Percentiles rank a stretch among this genome's conserved stretches.
These are phyloP conservation scores for Urocitellus parryii DNA, from an alignment of 2,113 vertebrate genomes.

Conservation along the genomic window DNA sequence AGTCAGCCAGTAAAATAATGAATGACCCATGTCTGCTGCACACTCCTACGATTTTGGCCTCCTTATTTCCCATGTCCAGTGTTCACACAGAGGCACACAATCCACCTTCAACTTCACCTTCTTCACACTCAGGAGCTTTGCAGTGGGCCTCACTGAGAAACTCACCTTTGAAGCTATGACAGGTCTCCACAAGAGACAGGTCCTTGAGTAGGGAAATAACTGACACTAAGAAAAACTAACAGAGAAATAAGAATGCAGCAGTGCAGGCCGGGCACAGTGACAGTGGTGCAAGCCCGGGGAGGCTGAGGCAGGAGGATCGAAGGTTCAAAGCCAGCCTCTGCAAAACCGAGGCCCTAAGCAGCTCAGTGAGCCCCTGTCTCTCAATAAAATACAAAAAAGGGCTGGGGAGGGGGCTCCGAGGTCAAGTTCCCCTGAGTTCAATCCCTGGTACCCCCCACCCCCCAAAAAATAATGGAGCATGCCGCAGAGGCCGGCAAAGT, in stretches of 20 bases:
- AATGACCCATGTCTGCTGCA: constrained; percentile 15
- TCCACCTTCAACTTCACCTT: neutral
- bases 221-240: neutral
- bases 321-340: no score
- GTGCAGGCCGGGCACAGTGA: no score
- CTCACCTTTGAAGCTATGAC: neutral
- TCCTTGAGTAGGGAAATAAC: constrained; percentile 13
- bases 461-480: neutral
- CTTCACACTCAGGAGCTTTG: neutral
- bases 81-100: neutral
- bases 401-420: no score
- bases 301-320: no score
- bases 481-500: neutral
- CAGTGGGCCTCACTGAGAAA: neutral
- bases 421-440: no score
- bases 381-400: no score
- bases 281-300: no score
- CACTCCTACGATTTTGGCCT: constrained; percentile 22
- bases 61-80: constrained; percentile 24
- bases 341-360: no score
- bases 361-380: no score
- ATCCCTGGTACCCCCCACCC: no score
- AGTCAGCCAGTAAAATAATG: constrained; percentile 43
- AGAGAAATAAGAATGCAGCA: neutral
- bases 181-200: neutral